Evolutionary conservation across 2,797 vertebrate genomes (phyloP), one percentile per base, ranked within the genome.

Genomic region (Huso huso): DNA sequence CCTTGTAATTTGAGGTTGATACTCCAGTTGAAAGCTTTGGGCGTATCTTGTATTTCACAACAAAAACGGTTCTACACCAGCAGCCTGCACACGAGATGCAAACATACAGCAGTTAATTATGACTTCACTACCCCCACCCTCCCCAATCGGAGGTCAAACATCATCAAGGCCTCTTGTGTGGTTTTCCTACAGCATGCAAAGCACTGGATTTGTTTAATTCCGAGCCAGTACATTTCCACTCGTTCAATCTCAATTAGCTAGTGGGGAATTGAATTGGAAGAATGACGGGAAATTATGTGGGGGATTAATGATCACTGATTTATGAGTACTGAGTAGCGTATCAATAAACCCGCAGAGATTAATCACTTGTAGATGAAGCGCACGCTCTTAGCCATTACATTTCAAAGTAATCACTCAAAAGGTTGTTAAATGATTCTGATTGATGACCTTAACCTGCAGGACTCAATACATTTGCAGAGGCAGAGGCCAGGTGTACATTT

Each of bases 261-360:
- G 76, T 57, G 71, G 76, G 75, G 85, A 87, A 87, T 88, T 83
- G 86, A 86, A 89, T 89, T 86, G 85, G 82, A 79, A 81, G 82
- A 71, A 78, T 75, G 79, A 89, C 84, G 82, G 82, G 77, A 81
- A 37, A 84, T 81, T 88, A 86, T 86, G 84, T 83, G 84, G 84
- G 84, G 87, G 77, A 88, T 89, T 87, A 89, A 88, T 89, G 85
- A 85, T 84, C 73, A 75, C 82, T 90, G 87, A 89, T 90, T 88
- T 87, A 88, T 88, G 84, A 87, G 84, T 87, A 86, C 86, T 87
- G 84, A 86, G 80, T 74, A 82, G 79, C 75, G 78, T 84, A 84
- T 84, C 84, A 81, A 82, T 84, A 87, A 69, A 84, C 82, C 75
- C 55, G 79, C 82, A 73, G 75, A 78, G 72, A 80, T 76, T 80